Evolutionary conservation across 2,113 vertebrate genomes (phyloP).

Genomic region (Petromus typicus): DNA sequence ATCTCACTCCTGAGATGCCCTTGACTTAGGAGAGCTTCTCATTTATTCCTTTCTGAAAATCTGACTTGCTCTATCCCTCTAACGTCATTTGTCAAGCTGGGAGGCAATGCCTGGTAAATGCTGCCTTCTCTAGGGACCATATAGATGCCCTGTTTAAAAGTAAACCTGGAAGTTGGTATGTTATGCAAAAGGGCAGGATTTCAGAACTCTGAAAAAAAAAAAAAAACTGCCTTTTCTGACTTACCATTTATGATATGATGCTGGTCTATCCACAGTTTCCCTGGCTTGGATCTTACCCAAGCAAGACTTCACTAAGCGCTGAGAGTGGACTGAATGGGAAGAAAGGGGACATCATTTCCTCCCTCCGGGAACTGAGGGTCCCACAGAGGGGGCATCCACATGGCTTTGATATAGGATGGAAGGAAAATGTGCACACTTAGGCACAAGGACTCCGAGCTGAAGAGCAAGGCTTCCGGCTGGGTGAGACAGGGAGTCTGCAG

Average conservation of each 20-base stretch:
- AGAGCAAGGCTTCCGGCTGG: neutral
- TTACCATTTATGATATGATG: neutral
- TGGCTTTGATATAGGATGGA: neutral
- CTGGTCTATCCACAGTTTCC: rapidly evolving
- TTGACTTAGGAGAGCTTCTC: neutral
- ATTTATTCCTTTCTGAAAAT: neutral
- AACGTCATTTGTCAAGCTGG: neutral
- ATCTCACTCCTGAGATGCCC: neutral
- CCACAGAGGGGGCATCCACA: neutral
- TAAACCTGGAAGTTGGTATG: neutral
- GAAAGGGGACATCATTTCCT: neutral
- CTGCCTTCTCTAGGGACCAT: neutral
- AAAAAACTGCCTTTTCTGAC: neutral
- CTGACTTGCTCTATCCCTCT: neutral
- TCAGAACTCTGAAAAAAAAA: rapidly evolving
- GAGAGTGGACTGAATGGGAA: neutral
- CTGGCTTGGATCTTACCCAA: neutral
- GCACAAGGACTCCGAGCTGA: neutral
- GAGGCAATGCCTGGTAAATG: neutral
- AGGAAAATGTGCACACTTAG: neutral
- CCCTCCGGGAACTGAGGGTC: neutral
- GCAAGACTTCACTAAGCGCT: neutral
- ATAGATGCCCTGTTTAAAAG: neutral
- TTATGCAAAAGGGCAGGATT: neutral
- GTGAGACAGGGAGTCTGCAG: neutral